A percentile compares a stretch with the other conserved stretches of the same genome.
Evolutionary conservation across 2,113 vertebrate species (phyloP).

Genomic region (Otocyon megalotis): DNA sequence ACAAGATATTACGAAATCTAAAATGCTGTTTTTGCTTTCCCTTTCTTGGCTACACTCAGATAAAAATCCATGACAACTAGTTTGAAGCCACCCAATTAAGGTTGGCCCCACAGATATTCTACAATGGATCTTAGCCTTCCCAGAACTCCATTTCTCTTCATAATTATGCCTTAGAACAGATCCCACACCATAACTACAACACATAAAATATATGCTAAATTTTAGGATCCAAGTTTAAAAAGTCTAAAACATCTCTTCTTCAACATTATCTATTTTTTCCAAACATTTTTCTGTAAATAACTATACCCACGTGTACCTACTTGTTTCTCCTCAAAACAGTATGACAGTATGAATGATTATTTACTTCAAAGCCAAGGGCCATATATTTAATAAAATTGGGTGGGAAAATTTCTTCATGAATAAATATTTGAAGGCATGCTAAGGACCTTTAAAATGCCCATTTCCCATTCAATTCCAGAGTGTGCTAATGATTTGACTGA

Average conservation of each 20-base stretch:
- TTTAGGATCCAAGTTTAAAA: constrained; percentile 30
- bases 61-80: background rate
- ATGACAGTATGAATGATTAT: background rate
- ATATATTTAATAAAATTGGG: constrained; percentile 48
- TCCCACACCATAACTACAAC: background rate
- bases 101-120: background rate
- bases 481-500: background rate
- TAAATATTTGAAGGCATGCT: background rate
- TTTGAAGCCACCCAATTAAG: constrained; percentile 3
- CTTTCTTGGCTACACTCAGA: background rate
- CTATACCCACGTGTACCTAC: background rate
- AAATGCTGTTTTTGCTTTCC: background rate
- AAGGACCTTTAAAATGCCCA: background rate
- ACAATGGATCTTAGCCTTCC: background rate
- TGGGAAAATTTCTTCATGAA: background rate
- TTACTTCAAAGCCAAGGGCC: constrained; percentile 3
- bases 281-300: background rate
- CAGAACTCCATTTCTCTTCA: background rate
- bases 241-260: constrained; percentile 24
- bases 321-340: background rate
- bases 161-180: constrained; percentile 10
- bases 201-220: background rate
- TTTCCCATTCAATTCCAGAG: constrained; percentile 27
- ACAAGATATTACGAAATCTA: background rate
- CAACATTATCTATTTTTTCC: background rate